Conservation (phyloP, 1,140 invertebrate genomes). For the Drosophila hydei region DNA sequence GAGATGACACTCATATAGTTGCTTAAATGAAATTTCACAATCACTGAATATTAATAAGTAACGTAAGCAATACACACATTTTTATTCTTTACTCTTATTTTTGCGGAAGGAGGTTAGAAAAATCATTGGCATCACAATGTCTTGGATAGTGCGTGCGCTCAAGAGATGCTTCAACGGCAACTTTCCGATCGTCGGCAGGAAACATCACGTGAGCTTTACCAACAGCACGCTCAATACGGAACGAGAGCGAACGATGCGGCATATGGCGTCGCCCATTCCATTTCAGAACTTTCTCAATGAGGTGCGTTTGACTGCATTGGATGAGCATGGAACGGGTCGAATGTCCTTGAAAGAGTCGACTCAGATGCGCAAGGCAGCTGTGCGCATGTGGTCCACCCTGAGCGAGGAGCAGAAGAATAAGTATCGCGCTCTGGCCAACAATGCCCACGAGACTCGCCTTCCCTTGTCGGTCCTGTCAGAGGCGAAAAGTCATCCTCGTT, state of each 20-base stretch:
- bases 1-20: not conserved
- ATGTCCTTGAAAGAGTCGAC: conserved; percentile 4
- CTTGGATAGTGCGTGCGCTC: not conserved
- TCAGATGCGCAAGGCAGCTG: not conserved
- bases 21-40: not conserved
- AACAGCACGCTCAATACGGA: not conserved
- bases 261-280: conserved; percentile 17
- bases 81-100: not conserved
- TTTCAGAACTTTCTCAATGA: conserved; percentile 32
- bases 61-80: not conserved
- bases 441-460: not conserved
- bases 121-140: not conserved
- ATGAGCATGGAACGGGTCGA: not conserved
- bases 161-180: not conserved
- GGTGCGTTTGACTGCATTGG: not conserved
- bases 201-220: conserved; percentile 3
- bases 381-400: not conserved
- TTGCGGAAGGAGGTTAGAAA: not conserved
- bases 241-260: conserved; percentile 8
- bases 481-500: not conserved
- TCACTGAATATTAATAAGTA: not conserved
- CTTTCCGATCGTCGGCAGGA: not conserved
- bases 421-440: conserved; percentile 7
- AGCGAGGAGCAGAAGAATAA: not conserved
- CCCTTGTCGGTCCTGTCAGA: not conserved